Conservation (phyloP, 2,888 invertebrate species). For the Callimorpha dominula region DNA sequence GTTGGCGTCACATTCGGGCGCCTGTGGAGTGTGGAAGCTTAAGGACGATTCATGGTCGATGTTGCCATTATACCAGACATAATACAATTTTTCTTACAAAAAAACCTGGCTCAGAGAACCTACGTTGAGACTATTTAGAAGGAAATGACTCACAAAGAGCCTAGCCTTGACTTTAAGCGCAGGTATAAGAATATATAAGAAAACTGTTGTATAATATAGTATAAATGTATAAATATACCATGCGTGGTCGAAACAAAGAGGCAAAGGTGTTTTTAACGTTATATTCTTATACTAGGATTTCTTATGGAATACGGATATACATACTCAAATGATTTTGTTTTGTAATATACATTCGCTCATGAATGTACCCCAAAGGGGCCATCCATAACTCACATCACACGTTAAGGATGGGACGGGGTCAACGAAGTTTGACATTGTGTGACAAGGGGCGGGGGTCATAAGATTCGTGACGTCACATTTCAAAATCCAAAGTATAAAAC, state of each 20-base stretch:
- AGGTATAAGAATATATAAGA: slow-evolving; percentile 15
- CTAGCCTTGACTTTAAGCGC: slow-evolving; percentile 12
- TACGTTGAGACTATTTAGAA: slow-evolving; percentile 1
- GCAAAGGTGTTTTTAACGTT: neutral
- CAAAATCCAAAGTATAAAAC: no score
- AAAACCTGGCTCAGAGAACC: slow-evolving; percentile 11
- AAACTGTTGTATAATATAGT: slow-evolving; percentile 4
- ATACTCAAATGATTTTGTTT: neutral
- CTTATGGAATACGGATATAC: neutral
- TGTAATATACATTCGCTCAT: neutral
- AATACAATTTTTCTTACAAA: slow-evolving; percentile 5
- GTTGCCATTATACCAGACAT: slow-evolving; percentile 31
- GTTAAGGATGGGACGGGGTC: no score
- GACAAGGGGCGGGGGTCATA: no score
- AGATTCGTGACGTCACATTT: no score
- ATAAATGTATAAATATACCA: neutral
- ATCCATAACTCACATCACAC: no score
- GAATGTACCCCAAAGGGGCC: no score
- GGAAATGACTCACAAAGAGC: slow-evolving; percentile 5
- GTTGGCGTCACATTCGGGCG: slow-evolving; percentile 69
- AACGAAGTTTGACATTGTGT: no score
- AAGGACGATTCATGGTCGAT: slow-evolving; percentile 54
- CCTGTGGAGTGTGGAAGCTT: slow-evolving; percentile 61
- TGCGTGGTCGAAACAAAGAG: neutral
- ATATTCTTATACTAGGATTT: neutral